Evolutionary conservation across 2,113 vertebrate species (phyloP).

Genomic region (Zapus hudsonius): DNA sequence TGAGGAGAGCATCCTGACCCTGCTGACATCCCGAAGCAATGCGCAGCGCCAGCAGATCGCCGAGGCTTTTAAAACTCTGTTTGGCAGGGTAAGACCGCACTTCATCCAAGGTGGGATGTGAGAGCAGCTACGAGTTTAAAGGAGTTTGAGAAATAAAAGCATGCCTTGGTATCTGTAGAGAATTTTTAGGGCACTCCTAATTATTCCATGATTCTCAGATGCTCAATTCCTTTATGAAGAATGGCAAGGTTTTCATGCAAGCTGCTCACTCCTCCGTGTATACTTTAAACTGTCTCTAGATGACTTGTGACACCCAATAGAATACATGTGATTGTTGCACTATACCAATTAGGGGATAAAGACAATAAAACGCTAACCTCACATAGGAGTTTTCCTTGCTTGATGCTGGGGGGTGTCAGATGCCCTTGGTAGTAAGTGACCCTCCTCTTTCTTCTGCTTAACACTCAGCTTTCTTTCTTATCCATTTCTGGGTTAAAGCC

Average conservation of each 20-base stretch:
- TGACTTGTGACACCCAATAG: neutral
- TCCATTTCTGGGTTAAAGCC: neutral
- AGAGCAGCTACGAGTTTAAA: neutral
- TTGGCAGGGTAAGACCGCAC: conserved; percentile 90
- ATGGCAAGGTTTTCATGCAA: neutral
- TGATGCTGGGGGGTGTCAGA: neutral
- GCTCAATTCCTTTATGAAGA: neutral
- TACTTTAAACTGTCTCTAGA: neutral
- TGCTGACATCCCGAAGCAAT: conserved; percentile 91
- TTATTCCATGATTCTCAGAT: neutral
- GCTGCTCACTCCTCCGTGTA: neutral
- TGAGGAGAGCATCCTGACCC: conserved; percentile 91
- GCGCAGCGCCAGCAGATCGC: conserved; percentile 94
- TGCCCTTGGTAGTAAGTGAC: neutral
- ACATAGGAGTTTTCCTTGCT: neutral
- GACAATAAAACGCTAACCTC: neutral
- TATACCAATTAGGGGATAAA: neutral
- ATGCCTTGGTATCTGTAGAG: neutral
- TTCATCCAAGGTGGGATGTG: too few relatives aligned
- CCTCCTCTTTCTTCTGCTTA: neutral
- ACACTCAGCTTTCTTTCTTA: neutral
- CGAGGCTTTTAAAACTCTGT: conserved; percentile 91
- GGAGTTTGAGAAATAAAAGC: neutral
- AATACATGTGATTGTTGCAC: neutral
- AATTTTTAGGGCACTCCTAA: neutral